These are phyloP conservation scores for Acanthis flammea DNA, from an alignment of 2,797 vertebrate species.

Conservation along the genomic window DNA sequence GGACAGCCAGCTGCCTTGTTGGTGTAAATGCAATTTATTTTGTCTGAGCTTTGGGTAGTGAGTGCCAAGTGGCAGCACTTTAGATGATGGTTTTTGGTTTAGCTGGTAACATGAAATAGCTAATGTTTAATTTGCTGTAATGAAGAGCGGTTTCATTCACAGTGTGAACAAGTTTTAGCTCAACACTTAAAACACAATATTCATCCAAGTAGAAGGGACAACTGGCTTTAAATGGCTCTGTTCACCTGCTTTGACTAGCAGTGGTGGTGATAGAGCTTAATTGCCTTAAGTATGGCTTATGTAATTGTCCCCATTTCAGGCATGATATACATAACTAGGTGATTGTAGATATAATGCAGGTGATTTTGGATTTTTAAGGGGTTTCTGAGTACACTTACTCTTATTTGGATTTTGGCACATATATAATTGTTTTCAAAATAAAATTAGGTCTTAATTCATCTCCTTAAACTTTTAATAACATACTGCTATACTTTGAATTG, in stretches of 20 bases:
- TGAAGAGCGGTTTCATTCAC: neutral
- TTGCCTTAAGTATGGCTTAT: neutral
- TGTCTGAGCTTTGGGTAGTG: neutral
- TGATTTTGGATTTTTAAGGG: neutral
- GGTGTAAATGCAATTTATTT: accelerated
- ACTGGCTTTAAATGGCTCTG: neutral
- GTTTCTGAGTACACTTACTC: neutral
- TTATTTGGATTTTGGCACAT: neutral
- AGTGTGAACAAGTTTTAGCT: neutral
- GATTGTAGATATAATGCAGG: neutral
- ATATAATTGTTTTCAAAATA: neutral
- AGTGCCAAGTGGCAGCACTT: neutral
- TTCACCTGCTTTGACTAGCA: neutral
- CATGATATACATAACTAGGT: neutral
- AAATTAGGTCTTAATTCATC: neutral
- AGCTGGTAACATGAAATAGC: neutral
- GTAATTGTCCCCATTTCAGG: neutral
- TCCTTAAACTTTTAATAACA: neutral
- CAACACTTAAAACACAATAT: neutral
- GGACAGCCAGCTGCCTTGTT: neutral
- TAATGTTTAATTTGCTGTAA: neutral
- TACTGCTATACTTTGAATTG: neutral
- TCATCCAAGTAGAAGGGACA: neutral
- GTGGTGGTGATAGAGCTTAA: neutral
- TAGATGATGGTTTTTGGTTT: neutral